Evolutionary conservation across 2,113 vertebrate genomes (phyloP).

Genomic region (Phainopepla nitens): DNA sequence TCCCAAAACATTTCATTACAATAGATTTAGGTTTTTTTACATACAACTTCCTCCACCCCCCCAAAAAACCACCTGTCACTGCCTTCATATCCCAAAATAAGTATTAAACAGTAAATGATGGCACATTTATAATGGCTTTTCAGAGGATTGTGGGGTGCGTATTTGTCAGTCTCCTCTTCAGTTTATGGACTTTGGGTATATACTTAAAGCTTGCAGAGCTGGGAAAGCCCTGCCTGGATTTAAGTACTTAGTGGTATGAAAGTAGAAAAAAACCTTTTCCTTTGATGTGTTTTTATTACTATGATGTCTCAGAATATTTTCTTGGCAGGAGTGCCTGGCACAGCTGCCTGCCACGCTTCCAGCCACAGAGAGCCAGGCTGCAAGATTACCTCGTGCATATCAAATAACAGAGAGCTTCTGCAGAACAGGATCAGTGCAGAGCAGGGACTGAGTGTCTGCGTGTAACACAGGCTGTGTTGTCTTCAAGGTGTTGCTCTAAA

Average conservation of each 20-base stretch:
- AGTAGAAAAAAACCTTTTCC: not conserved
- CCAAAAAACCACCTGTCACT: not conserved
- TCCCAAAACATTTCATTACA: not conserved
- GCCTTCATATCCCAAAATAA: not conserved
- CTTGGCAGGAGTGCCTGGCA: constrained; percentile 9
- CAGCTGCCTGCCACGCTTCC: not conserved
- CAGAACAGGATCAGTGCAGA: not conserved
- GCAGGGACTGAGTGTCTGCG: accelerated
- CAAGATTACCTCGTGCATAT: not conserved
- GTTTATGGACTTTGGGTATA: not conserved
- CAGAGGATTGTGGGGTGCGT: not conserved
- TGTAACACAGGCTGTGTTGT: not conserved
- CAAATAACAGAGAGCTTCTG: not conserved
- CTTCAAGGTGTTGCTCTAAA: not conserved
- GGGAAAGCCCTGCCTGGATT: not conserved
- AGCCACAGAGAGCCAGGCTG: not conserved
- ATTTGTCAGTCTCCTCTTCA: not conserved
- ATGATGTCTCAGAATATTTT: not conserved
- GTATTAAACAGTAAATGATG: not conserved
- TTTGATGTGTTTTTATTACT: not conserved
- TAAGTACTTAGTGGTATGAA: not conserved
- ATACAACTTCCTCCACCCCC: accelerated
- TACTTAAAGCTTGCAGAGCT: not conserved
- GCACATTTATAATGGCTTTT: not conserved
- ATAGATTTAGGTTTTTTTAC: not conserved